Base-by-base conservation (phyloP, 2,888 invertebrate species). In the Trichogramma dendrolimi region DNA sequence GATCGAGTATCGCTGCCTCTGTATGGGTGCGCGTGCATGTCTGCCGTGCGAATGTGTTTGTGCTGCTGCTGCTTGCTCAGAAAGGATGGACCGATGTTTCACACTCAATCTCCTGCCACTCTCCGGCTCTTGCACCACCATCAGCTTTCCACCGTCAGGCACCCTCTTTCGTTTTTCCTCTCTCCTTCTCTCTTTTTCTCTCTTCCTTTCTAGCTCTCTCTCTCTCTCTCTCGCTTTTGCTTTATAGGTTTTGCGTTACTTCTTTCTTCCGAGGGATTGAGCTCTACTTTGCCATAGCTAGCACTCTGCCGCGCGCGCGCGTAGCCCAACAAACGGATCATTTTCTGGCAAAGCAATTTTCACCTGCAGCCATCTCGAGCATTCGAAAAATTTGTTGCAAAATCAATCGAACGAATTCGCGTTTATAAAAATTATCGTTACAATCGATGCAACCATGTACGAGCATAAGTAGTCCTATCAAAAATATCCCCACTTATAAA, bases 51-150 rank as follows among this genome's bases (percentile, higher is more conserved):
- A 27, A 27, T 27, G 27, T 27, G 27, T 27, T 57, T 42, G 52
- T 42, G 55, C 27, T 27, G 27, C 3, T 27, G 3, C 62, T 64
- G 67, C 67, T 68, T 68, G 65, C 65, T 62, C 65, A 68, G 70
- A 67, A 70, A 72, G 69, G 70, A 72, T 71, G 73, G 68, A 63
- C 68, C 71, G 70, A 73, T 73, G 72, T 72, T 72, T 72, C 73
- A 72, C 73, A 71, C 71, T 71, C 72, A 68, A 72, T 72, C 71
- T 72, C 72, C 72, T 71, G 73, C 70, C 71, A 71, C 68, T 69
- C 69, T 63, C 66, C 55, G 47, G 58, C 52, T 41, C 49, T 44
- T 27, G 27, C 27, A 27, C 27, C 40, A 40, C 40, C 52, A 41
- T 40, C 4, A 5, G 7, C 7, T 49, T n/a, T 14, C 27, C n/a